Evolutionary conservation across 1,140 invertebrate species (phyloP).

Genomic region (Druon quercuslanigerum): DNA sequence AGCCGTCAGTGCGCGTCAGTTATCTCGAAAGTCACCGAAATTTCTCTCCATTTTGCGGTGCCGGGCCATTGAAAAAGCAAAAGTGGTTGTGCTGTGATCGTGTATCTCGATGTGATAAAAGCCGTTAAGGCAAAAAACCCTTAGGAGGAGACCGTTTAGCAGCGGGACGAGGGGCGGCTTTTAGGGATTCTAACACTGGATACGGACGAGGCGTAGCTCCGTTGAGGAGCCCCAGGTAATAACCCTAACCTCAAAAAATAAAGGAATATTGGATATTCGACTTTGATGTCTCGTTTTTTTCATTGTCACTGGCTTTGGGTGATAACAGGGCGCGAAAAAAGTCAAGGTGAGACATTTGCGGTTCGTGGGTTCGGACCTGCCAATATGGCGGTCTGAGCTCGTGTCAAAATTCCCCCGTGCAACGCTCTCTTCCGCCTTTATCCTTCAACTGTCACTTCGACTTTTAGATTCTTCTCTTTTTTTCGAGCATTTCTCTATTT

Average conservation of each 20-base stretch:
- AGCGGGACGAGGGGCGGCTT: slow-evolving; percentile 13
- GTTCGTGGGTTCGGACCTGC: slow-evolving; percentile 2
- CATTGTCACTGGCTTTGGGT: background rate
- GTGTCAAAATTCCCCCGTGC: background rate
- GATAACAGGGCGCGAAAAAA: background rate
- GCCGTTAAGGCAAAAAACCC: background rate
- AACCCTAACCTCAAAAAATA: background rate
- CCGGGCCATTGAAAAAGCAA: background rate
- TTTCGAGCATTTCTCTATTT: no score
- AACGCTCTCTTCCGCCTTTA: background rate
- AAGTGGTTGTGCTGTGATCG: background rate
- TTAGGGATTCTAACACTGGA: slow-evolving; percentile 14
- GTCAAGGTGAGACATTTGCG: background rate
- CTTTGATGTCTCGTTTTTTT: background rate
- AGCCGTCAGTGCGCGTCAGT: slow-evolving; percentile 27
- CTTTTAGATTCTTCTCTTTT: no score
- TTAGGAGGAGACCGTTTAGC: slow-evolving; percentile 16
- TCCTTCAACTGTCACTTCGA: slow-evolving; percentile 6
- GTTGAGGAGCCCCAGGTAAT: slow-evolving; percentile 15
- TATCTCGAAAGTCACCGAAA: background rate
- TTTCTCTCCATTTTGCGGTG: background rate
- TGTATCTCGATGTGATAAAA: background rate
- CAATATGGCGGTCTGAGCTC: background rate
- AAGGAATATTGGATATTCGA: background rate
- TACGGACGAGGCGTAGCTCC: slow-evolving; percentile 17